Conservation (phyloP, 2,888 invertebrate genomes). For the Chymomyza amoena region DNA sequence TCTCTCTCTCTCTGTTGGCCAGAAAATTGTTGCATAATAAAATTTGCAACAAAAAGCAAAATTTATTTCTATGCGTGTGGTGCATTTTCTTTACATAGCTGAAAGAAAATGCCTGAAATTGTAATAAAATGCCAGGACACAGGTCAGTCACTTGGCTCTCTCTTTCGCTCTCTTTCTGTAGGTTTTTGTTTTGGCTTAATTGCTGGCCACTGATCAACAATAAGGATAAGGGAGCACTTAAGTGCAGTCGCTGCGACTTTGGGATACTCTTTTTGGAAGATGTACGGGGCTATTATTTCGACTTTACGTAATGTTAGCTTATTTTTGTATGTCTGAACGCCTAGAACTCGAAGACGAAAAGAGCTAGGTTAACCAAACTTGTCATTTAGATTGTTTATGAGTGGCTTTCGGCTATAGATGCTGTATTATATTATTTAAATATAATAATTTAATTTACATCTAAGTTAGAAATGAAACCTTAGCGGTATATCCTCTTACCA, state of each 20-base stretch:
- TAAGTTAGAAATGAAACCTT: no score
- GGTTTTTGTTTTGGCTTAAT: neutral
- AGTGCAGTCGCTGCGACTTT: neutral
- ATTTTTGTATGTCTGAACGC: no score
- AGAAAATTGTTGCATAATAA: conserved; percentile 49
- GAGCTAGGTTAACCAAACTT: no score
- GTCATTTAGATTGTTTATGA: no score
- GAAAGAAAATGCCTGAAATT: conserved; percentile 37
- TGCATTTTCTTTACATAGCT: conserved; percentile 20
- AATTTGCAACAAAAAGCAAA: conserved; percentile 15
- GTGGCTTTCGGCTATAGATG: no score
- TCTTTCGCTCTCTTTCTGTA: neutral
- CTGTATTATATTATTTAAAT: no score
- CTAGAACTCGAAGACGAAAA: no score
- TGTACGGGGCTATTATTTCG: no score
- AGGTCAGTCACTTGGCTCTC: neutral
- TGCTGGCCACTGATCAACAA: neutral
- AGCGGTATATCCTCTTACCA: no score
- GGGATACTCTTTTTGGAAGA: neutral
- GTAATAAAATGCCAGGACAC: conserved; percentile 22
- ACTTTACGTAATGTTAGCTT: no score
- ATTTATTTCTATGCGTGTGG: conserved; percentile 21
- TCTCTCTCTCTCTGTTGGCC: conserved; percentile 6
- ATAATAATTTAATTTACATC: no score
- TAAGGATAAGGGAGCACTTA: neutral